Conservation (phyloP, 1,140 invertebrate genomes). For the Andricus grossulariae region DNA sequence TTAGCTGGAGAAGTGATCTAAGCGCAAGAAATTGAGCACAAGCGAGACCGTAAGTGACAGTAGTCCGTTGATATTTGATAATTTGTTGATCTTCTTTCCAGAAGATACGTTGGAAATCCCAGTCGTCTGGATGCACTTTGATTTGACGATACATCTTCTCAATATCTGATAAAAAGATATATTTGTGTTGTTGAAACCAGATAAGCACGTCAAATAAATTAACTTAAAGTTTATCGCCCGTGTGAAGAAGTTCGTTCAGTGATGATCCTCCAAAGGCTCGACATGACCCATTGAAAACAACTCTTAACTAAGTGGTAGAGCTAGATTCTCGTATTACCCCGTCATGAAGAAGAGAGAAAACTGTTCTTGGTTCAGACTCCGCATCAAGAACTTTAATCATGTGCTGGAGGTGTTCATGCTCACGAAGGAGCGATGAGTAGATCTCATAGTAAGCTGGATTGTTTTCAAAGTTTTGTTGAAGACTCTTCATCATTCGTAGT, state of each 20-base stretch:
- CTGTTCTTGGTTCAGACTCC: too few relatives aligned
- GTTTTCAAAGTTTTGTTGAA: too few relatives aligned
- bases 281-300: constrained; percentile 19
- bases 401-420: too few relatives aligned
- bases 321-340: not conserved
- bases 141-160: not conserved
- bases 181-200: not conserved
- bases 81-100: not conserved
- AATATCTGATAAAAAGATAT: not conserved
- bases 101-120: not conserved
- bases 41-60: too few relatives aligned
- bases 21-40: too few relatives aligned
- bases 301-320: not conserved
- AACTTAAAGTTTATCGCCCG: not conserved
- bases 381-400: too few relatives aligned
- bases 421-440: too few relatives aligned
- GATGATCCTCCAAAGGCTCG: not conserved
- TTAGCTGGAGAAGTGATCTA: not conserved
- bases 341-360: constrained; percentile 8
- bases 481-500: too few relatives aligned
- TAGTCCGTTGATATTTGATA: too few relatives aligned
- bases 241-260: not conserved
- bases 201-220: not conserved
- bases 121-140: not conserved
- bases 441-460: too few relatives aligned